Evolutionary conservation across 2,113 vertebrate species (phyloP).

Genomic region (Oplegnathus fasciatus): DNA sequence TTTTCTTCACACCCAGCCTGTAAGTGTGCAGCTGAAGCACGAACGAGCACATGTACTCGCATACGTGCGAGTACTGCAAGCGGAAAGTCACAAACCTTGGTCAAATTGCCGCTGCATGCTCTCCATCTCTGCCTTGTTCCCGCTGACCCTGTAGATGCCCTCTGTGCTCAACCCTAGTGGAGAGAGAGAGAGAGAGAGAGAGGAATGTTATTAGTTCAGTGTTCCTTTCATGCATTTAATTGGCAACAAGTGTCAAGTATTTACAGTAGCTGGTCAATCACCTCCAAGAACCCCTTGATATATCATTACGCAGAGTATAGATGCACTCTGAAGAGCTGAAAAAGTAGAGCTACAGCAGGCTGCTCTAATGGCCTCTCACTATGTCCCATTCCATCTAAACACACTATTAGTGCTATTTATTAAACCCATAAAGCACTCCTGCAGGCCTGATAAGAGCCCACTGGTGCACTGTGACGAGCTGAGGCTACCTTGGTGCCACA

Average conservation of each 20-base stretch:
- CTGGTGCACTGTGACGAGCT: constrained; percentile 44
- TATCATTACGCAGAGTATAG: background rate
- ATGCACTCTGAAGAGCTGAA: constrained; percentile 10
- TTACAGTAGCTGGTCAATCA: constrained; percentile 16
- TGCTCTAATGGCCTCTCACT: constrained; percentile 33
- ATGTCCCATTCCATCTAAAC: constrained; percentile 36
- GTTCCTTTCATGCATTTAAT: constrained; percentile 21
- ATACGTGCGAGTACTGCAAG: background rate
- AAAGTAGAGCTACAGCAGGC: constrained; percentile 7
- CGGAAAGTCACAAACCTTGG: constrained; percentile 86
- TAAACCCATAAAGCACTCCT: constrained; percentile 65
- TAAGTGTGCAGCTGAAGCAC: background rate
- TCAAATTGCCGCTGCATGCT: constrained; percentile 96
- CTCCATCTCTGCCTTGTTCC: constrained; percentile 98
- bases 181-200: constrained; percentile 13
- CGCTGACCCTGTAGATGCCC: constrained; percentile 96
- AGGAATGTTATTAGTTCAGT: constrained; percentile 32
- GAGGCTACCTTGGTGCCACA: constrained; percentile 3
- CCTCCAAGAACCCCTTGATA: background rate
- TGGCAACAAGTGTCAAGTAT: constrained; percentile 12
- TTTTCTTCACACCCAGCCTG: constrained; percentile 4
- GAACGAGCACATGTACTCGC: background rate
- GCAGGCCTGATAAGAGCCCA: constrained; percentile 42
- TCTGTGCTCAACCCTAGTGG: constrained; percentile 91
- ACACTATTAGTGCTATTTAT: constrained; percentile 69